Percentiles rank a stretch among this genome's conserved stretches.
phyloP scores from a whole-genome alignment of 2,797 vertebrate genomes.

The Furcifer pardalis region DNA sequence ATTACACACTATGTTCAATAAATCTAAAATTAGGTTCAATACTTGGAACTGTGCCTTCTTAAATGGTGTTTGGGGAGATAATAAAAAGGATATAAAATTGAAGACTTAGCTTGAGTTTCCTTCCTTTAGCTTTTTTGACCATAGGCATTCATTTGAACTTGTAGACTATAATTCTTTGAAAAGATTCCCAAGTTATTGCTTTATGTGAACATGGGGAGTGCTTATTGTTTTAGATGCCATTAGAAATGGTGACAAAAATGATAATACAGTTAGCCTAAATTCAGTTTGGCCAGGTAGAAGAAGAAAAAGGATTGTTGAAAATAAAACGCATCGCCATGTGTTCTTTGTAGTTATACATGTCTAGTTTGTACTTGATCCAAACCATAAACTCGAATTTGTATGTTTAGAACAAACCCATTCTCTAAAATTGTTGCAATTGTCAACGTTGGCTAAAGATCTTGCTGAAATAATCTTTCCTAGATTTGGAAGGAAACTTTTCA shows the following conservation, averaged over 20 bases:
- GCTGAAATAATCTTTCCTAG: conserved; percentile 7
- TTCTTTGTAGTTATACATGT: conserved; percentile 60
- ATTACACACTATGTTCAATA: no score
- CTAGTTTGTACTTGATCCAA: conserved; percentile 53
- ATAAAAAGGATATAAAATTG: background rate
- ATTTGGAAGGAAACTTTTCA: conserved; percentile 25
- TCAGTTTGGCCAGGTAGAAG: conserved; percentile 25
- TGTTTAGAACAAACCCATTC: conserved; percentile 41
- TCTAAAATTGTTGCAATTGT: conserved; percentile 38
- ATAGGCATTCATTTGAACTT: background rate
- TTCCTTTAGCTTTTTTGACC: background rate
- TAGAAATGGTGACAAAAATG: conserved; percentile 29
- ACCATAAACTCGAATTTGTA: conserved; percentile 53
- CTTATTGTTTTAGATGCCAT: conserved; percentile 22
- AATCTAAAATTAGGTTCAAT: no score
- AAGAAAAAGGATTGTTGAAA: conserved; percentile 47
- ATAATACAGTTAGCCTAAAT: conserved; percentile 23
- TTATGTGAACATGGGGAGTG: background rate
- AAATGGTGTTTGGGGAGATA: no score
- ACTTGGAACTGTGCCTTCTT: no score
- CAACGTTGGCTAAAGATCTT: conserved; percentile 45
- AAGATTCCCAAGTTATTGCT: background rate
- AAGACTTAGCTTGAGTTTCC: background rate
- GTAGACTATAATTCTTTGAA: background rate
- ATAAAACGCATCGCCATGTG: conserved; percentile 68